Evolutionary conservation across 2,113 vertebrate species (phyloP), one percentile per base, ranked within the genome.

Genomic region (Cyprinodon tularosa): DNA sequence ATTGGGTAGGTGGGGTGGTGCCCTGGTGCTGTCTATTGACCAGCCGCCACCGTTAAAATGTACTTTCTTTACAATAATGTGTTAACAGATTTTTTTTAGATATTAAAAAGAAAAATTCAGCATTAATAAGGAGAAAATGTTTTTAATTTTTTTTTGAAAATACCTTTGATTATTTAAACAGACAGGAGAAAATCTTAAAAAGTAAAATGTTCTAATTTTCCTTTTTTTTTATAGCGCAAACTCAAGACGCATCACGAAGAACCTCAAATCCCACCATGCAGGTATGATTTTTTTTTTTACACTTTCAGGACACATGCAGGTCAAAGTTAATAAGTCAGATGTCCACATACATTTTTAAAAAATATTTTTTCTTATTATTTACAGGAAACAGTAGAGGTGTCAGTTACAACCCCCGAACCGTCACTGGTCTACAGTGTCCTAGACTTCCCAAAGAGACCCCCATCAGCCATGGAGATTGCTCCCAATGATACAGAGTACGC

Each of bases 391-490:
- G 9, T 68, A 14, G 69, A 60, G 0, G 70, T 4, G 0, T 47
- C 68, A 38, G 50, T 12, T 9, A 44, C 13, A 1, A 11, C 42
- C 2, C 12, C 82, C 5, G 47, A 62, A 6, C 4, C 68, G 42
- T 67, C 88, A 0, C 11, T 90, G 37, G 42, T 90, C 70, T 92
- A 80, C 84, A 91, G 91, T 0, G 63, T 92, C 57, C 71, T 90
- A 79, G 83, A 92, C 78, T 91, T 92, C 72, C 82, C 91, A 12
- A 88, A 77, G 70, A 91, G 85, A 76, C 11, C 68, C 10, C 3
- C 60, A 0, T n/a, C 62, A 9, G 62, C 50, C 50, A 4, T 75
- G 39, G 75, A 80, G 22, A 6, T 66, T 0, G 45, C 60, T 60
- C 53, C 66, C 17, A 68, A 9, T 72, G 81, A 82, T 0, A 84